Percentiles rank a stretch among this genome's conserved stretches.
phyloP scores from a whole-genome alignment of 2,113 vertebrate species.

The Falcunculus frontatus region DNA sequence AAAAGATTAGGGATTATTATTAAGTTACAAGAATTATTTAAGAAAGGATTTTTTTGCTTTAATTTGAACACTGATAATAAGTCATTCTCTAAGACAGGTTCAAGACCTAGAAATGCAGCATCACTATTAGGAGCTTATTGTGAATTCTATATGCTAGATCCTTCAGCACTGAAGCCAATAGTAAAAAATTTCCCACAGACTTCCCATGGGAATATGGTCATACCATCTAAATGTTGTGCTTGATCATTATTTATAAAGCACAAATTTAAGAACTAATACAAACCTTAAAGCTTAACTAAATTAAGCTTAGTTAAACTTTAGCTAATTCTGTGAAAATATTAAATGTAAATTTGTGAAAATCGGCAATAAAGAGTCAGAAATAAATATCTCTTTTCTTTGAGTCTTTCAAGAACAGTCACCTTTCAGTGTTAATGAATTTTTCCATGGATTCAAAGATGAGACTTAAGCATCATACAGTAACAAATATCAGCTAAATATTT shows the following conservation, averaged over 20 bases:
- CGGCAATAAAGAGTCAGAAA: neutral
- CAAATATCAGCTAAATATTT: slow-evolving; percentile 8
- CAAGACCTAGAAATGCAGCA: neutral
- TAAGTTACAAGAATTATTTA: neutral
- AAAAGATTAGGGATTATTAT: neutral
- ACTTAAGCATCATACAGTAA: neutral
- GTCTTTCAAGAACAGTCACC: neutral
- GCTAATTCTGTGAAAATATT: neutral
- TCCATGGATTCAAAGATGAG: neutral
- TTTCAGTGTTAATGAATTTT: neutral
- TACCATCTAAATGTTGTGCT: neutral
- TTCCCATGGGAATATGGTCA: neutral
- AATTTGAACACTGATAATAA: neutral
- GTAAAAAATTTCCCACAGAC: neutral
- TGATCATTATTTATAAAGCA: neutral
- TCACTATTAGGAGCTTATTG: neutral
- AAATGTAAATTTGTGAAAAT: neutral
- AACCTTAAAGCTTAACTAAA: neutral
- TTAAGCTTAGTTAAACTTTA: neutral
- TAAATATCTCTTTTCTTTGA: neutral
- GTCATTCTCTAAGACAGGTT: neutral
- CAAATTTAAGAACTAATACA: neutral
- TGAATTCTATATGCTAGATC: neutral
- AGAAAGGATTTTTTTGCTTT: neutral
- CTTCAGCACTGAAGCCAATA: neutral